Base-by-base conservation (phyloP, 2,113 vertebrate species). In the Acrocephalus arundinaceus region DNA sequence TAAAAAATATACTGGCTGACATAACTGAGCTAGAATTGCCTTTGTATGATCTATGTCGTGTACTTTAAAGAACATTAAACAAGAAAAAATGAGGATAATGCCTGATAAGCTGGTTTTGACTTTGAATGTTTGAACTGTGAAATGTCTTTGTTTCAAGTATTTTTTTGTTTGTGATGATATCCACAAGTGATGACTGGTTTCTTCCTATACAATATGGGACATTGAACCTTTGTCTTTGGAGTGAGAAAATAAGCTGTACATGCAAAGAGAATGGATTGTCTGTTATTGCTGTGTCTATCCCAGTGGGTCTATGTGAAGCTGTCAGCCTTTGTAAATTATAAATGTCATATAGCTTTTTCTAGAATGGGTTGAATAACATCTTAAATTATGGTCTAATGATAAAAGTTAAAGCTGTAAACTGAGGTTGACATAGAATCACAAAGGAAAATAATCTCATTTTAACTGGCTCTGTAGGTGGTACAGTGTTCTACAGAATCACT, bases 91-190 rank as follows among this genome's bases (percentile, higher is more conserved):
- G 10, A 35, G 67, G 68, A 89, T 93, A 93, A 61, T 68, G 51
- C 28, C 41, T 35, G 85, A 86, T 77, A 71, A 82, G 48, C 39
- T 72, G 18, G 14, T 61, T 89, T 63, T 91, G n/a, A 73, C 62
- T 85, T 85, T 45, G 71, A 75, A 59, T 58, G 11, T 79, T 91
- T 88, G 75, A 90, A 31, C 61, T 89, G 55, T 95, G 85, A 95
- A 87, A 84, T 67, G 46, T 58, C 41, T 94, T 96, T 94, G 37
- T 93, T 97, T 93, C 66, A 55, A 65, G 9, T 55, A 79, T 91
- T 82, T 81, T 39, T 95, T 95, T 91, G 48, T 84, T 93, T 96
- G 55, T 95, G 93, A 74, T 89, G 39, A 73, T 95, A 96, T 85
- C 87, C 96, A 57, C 49, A 81, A 81, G 49, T 17, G 45, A 54